Conservation (phyloP, 1,140 invertebrate species). For the Ceratosolen fusciceps region DNA sequence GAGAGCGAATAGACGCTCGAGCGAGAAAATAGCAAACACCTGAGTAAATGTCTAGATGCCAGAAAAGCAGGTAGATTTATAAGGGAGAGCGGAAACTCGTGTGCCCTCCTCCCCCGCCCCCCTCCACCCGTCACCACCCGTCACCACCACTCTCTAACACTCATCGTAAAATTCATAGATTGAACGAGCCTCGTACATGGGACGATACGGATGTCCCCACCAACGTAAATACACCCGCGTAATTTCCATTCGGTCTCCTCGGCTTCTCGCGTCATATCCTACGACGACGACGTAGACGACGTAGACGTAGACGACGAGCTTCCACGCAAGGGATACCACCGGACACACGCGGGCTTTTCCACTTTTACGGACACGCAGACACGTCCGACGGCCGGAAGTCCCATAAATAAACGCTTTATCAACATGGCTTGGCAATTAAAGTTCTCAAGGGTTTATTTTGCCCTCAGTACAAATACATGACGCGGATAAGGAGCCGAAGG, state of each 20-base stretch:
- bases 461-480: neutral
- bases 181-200: neutral
- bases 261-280: neutral
- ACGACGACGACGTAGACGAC: too few species aligned
- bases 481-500: neutral
- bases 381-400: neutral
- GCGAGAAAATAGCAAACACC: neutral
- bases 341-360: too few species aligned
- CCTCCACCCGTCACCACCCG: too few species aligned
- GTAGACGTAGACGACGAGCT: too few species aligned
- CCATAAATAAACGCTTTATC: neutral
- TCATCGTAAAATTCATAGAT: slow-evolving; percentile 28
- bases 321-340: too few species aligned
- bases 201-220: neutral
- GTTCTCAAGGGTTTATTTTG: neutral
- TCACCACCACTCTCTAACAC: too few species aligned
- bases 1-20: neutral
- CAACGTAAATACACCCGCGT: slow-evolving; percentile 8
- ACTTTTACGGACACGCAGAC: too few species aligned
- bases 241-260: neutral
- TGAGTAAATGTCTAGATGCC: slow-evolving; percentile 18
- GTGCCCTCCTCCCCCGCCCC: too few species aligned
- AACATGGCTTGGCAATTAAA: neutral
- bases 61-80: slow-evolving; percentile 34
- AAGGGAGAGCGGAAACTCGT: slow-evolving; percentile 23